A percentile compares a stretch with the other conserved stretches of the same genome.
Evolutionary conservation across 2,888 invertebrate genomes (phyloP).

Genomic region (Drosophila paucipuncta): DNA sequence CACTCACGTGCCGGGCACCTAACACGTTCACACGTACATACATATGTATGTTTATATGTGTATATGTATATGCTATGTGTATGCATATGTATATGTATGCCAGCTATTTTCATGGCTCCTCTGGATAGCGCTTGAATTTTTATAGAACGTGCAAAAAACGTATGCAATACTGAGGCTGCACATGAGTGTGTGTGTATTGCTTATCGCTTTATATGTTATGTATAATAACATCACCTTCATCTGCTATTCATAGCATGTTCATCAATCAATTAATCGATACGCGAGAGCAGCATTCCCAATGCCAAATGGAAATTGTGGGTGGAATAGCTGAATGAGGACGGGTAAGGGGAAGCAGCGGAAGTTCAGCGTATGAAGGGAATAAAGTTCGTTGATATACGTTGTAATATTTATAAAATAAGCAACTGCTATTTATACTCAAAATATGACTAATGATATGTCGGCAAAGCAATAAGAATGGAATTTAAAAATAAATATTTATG

Average conservation of each 20-base stretch:
- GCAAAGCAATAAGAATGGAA: neutral
- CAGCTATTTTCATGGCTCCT: slow-evolving; percentile 30
- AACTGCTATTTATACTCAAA: slow-evolving; percentile 4
- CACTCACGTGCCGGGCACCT: slow-evolving; percentile 52
- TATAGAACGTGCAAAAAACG: slow-evolving; percentile 35
- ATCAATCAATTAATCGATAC: slow-evolving; percentile 81
- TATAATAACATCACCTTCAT: slow-evolving; percentile 69
- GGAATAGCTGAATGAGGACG: neutral
- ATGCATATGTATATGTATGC: slow-evolving; percentile 15
- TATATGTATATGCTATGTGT: slow-evolving; percentile 1
- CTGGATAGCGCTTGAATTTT: slow-evolving; percentile 42
- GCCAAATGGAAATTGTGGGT: slow-evolving; percentile 26
- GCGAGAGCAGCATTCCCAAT: slow-evolving; percentile 43
- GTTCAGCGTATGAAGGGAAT: neutral
- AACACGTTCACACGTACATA: slow-evolving; percentile 26
- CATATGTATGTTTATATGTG: neutral
- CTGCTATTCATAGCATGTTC: slow-evolving; percentile 78
- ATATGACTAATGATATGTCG: slow-evolving; percentile 30
- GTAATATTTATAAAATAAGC: slow-evolving; percentile 39
- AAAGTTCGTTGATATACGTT: slow-evolving; percentile 16
- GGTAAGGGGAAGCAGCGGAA: neutral
- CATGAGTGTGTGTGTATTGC: slow-evolving; percentile 17
- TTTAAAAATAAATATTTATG: neutral
- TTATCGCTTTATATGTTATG: slow-evolving; percentile 67
- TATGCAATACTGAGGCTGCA: slow-evolving; percentile 40